Evolutionary conservation across 1,140 invertebrate species (phyloP), one percentile per base, ranked within the genome.

Genomic region (Drosophila guanche): DNA sequence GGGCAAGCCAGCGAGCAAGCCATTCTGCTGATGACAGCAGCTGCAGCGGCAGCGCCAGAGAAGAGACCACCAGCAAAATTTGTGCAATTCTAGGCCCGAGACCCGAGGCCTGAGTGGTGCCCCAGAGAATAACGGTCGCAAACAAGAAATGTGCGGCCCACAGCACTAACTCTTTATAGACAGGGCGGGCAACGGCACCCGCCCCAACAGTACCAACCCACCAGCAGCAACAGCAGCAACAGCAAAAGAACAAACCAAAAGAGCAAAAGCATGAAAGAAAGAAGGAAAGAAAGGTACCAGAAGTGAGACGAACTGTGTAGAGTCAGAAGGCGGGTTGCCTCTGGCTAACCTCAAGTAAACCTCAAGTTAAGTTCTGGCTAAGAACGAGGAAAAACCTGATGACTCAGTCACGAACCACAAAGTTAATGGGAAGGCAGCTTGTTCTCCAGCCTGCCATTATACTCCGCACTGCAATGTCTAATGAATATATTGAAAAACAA

Each of bases 281-380:
- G 4, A 8, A 10, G 8, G 47, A 37, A 37, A 37, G 4, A 8
- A 10, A 3, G 33, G 33, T 12, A 12, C 33, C 3, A 37, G 41
- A 75, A 61, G 47, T 33, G 27, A 54, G 41, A 23, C 42, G 43
- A 54, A 75, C 66, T 57, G 37, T 23, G 46, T 16, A 43, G 47
- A 69, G 47, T 72, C 62, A 61, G 51, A 68, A 40, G 59, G 62
- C 42, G 40, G 50, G 70, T 43, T 47, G 46, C 57, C 76, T 62
- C 60, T 69, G 47, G 66, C 62, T 80, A 85, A 86, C 73, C 73
- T 76, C 72, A 81, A 74, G 79, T 78, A 56, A 69, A 74, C 79
- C 55, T 73, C 48, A 55, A 37, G 61, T 48, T 48, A 27, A 56
- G 58, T 61, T 85, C 52, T 59, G 46, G 76, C 68, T 47, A 69